phyloP scores from a whole-genome alignment of 92 coral and sea anemone species.

The Heliopora coerulea region DNA sequence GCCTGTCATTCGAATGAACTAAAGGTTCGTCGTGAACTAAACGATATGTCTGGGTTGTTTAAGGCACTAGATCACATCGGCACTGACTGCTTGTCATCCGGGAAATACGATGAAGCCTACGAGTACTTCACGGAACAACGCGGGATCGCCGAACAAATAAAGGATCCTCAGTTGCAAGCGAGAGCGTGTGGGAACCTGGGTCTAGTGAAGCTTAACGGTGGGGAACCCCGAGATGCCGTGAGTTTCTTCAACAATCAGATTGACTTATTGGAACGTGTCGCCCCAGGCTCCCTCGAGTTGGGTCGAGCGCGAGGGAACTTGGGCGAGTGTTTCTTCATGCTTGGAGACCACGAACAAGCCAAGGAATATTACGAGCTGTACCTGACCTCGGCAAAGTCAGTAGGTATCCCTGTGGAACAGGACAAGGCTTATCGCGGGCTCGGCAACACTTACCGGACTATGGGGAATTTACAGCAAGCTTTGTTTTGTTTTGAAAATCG shows the following conservation, averaged over 20 bases:
- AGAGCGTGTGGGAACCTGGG: constrained; percentile 87
- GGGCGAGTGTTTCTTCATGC: constrained; percentile 79
- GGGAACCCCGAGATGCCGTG: constrained; percentile 73
- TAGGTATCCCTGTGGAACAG: constrained; percentile 83
- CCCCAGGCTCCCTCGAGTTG: constrained; percentile 74
- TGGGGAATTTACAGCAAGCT: constrained; percentile 95
- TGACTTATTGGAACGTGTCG: constrained; percentile 69
- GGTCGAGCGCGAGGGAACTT: constrained; percentile 93
- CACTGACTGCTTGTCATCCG: constrained; percentile 58
- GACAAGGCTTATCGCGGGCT: constrained; percentile 99
- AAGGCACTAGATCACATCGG: constrained; percentile 88
- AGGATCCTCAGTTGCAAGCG: constrained; percentile 65
- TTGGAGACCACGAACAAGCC: constrained; percentile 80
- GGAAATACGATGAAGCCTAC: constrained; percentile 67
- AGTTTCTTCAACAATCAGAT: constrained; percentile 81
- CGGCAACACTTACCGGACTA: constrained; percentile 78
- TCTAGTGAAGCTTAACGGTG: constrained; percentile 64
- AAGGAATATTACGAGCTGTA: constrained; percentile 70
- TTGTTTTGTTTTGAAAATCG: constrained; percentile 95
- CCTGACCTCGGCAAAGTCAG: constrained; percentile 79
- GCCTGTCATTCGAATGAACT: constrained; percentile 74
- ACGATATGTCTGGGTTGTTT: constrained; percentile 69
- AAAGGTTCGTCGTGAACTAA: constrained; percentile 53
- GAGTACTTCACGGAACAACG: constrained; percentile 83
- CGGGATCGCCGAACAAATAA: constrained; percentile 65